A percentile compares a stretch with the other conserved stretches of the same genome.
Conservation (phyloP, 2,113 vertebrate species). For the Aptenodytes forsteri region DNA sequence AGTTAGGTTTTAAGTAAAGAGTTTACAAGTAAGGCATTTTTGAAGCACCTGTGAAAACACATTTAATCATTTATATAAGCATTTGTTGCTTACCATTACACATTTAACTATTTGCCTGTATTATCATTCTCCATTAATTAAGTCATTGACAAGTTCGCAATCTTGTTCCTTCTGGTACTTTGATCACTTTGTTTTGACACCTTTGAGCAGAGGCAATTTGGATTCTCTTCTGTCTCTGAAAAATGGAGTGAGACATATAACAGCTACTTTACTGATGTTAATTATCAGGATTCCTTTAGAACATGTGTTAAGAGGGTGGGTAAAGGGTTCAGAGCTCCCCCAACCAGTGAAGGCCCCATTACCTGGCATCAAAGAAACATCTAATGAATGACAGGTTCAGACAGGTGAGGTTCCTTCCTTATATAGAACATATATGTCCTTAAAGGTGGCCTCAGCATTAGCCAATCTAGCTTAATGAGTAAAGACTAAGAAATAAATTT, state of each 20-base stretch:
- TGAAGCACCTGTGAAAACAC: not conserved
- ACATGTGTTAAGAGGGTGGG: not conserved
- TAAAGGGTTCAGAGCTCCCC: not conserved
- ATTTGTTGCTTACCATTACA: not conserved
- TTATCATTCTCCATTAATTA: not conserved
- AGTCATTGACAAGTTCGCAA: not conserved
- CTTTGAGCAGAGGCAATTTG: not conserved
- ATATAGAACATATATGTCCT: not conserved
- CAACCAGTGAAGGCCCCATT: not conserved
- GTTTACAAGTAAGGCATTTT: not conserved
- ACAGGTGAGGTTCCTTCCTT: not conserved
- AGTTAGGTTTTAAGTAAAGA: not conserved
- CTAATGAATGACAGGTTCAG: not conserved
- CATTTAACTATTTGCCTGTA: not conserved
- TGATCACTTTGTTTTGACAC: not conserved
- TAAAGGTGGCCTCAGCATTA: not conserved
- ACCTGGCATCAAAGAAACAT: not conserved
- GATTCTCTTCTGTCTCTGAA: not conserved
- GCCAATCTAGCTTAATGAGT: not conserved
- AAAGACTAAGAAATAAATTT: not conserved
- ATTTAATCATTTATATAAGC: not conserved
- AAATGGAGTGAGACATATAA: not conserved
- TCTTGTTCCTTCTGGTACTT: not conserved
- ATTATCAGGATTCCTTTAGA: not conserved
- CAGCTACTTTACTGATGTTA: not conserved